Evolutionary conservation across 2,113 vertebrate species (phyloP).

Genomic region (Elephantulus edwardii): DNA sequence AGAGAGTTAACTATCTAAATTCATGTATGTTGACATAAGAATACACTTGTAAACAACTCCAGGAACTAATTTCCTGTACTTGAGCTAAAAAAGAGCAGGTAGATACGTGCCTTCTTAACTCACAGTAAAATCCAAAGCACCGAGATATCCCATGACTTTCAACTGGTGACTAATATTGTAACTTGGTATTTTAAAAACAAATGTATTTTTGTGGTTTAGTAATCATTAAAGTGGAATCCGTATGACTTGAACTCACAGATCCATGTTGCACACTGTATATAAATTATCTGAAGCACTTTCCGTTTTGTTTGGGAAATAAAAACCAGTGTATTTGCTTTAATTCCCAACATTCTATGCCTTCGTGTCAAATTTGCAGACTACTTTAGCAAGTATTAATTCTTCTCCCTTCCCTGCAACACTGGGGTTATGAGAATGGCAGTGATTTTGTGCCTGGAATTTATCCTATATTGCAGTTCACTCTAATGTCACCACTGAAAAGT

Average conservation of each 20-base stretch:
- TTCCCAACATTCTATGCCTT: background rate
- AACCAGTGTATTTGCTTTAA: background rate
- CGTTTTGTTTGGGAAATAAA: too few relatives aligned
- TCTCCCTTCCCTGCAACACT: conserved; percentile 19
- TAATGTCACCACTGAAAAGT: conserved; percentile 9
- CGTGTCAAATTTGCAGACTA: background rate
- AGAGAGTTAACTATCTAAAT: conserved; percentile 69
- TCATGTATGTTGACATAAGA: conserved; percentile 56
- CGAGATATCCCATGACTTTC: background rate
- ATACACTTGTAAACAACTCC: conserved; percentile 60
- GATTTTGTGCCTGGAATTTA: conserved; percentile 8
- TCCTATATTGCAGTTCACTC: background rate
- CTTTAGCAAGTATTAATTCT: background rate
- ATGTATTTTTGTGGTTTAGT: background rate
- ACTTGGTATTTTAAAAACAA: conserved; percentile 46
- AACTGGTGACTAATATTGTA: background rate
- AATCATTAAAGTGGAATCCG: background rate
- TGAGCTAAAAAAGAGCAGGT: conserved; percentile 61
- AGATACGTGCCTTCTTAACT: conserved; percentile 52
- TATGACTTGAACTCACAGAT: background rate
- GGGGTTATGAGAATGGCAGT: background rate
- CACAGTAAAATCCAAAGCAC: conserved; percentile 40
- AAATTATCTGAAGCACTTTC: background rate
- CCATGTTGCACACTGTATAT: background rate
- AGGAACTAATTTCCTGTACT: conserved; percentile 70